These are phyloP conservation scores for Microctenopoma stevenorrisi DNA, from an alignment of 2,797 vertebrate genomes.

Conservation along the genomic window DNA sequence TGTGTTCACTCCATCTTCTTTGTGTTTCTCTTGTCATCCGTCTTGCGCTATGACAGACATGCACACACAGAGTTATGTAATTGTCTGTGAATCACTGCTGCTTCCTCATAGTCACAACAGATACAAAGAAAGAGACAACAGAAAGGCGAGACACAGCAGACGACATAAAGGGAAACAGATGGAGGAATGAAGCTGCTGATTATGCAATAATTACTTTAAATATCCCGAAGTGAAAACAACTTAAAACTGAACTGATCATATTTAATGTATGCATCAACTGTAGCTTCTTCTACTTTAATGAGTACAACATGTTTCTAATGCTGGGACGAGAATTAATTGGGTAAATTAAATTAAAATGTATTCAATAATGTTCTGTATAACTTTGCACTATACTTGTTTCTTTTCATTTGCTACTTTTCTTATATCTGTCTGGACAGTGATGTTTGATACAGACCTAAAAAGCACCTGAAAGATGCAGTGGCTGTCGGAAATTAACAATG, in stretches of 20 bases:
- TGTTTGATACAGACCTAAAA: not conserved
- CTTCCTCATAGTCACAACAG: slow-evolving; percentile 65
- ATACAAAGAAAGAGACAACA: slow-evolving; percentile 16
- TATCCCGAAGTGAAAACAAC: not conserved
- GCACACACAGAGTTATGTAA: slow-evolving; percentile 69
- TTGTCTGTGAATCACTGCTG: slow-evolving; percentile 74
- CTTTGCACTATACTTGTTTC: not conserved
- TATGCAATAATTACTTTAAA: slow-evolving; percentile 18
- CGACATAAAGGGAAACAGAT: not conserved
- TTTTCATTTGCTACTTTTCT: not conserved
- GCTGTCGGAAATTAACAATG: not conserved
- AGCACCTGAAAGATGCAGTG: not conserved
- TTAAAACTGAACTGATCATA: not conserved
- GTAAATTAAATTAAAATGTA: too few species aligned
- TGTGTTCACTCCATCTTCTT: slow-evolving; percentile 1
- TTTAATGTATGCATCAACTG: not conserved
- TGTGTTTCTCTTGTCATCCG: slow-evolving; percentile 8
- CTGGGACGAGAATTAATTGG: not conserved
- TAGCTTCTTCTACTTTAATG: not conserved
- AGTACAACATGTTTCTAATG: not conserved
- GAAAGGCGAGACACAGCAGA: not conserved
- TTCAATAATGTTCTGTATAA: not conserved
- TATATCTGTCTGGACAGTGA: not conserved
- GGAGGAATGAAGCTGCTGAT: not conserved
- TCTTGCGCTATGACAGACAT: not conserved